Conservation (phyloP, 2,797 vertebrate genomes). For the Chloroceryle inda region DNA sequence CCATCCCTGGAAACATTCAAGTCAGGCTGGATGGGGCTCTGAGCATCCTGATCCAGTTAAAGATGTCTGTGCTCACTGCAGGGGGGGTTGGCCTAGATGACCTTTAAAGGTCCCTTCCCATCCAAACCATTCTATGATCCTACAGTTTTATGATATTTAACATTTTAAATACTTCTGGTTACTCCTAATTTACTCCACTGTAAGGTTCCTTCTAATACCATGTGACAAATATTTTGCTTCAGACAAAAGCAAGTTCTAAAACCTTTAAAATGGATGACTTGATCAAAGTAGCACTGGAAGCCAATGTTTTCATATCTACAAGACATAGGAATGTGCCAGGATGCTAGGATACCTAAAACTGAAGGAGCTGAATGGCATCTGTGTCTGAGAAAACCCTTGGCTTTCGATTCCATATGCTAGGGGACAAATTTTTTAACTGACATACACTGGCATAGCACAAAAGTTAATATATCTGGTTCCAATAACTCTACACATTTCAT, state of each 20-base stretch:
- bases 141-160: not conserved
- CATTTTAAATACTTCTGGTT: not conserved
- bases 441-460: not conserved
- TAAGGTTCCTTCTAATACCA: not conserved
- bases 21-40: not conserved
- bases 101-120: not conserved
- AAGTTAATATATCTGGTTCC: not conserved
- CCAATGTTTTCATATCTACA: not conserved
- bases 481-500: not conserved
- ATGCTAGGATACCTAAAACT: not conserved
- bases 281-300: not conserved
- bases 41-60: not conserved
- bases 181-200: not conserved
- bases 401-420: not conserved
- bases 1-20: not conserved
- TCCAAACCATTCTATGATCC: not conserved
- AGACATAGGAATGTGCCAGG: not conserved
- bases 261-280: not conserved
- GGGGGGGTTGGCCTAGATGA: too few relatives aligned
- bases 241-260: not conserved
- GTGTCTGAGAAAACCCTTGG: not conserved
- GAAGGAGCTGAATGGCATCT: not conserved
- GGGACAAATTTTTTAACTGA: not conserved
- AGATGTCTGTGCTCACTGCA: not conserved
- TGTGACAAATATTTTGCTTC: not conserved